Percentiles rank a stretch among this genome's conserved stretches.
Conservation (phyloP, 2,888 invertebrate species). For the Selenia dentaria region DNA sequence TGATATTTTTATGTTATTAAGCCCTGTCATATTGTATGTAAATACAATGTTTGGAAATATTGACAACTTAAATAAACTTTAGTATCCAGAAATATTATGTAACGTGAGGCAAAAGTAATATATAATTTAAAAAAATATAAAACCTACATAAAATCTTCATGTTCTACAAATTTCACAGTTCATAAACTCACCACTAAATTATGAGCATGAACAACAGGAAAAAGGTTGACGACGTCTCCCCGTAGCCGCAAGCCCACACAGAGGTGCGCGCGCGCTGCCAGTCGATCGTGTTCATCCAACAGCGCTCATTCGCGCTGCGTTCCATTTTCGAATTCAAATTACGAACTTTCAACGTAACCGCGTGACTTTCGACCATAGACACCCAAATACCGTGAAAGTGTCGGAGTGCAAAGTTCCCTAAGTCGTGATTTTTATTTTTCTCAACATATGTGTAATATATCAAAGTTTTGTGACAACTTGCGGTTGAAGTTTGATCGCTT, state of each 20-base stretch:
- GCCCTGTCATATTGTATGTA: too few species aligned
- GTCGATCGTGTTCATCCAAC: constrained; percentile 71
- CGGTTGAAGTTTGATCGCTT: constrained; percentile 63
- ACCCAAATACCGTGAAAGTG: constrained; percentile 44
- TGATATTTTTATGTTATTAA: too few species aligned
- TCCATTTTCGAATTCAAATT: constrained; percentile 48
- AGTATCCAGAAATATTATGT: too few species aligned
- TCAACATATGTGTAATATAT: constrained; percentile 43
- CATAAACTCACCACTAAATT: neutral
- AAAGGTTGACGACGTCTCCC: constrained; percentile 60
- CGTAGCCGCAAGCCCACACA: constrained; percentile 53
- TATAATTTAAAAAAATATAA: too few species aligned
- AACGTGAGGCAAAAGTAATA: too few species aligned
- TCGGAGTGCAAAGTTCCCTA: constrained; percentile 45
- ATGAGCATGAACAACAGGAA: constrained; percentile 8
- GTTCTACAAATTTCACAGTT: constrained; percentile 3
- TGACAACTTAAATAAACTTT: too few species aligned
- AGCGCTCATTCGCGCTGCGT: constrained; percentile 58
- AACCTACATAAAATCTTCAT: too few species aligned
- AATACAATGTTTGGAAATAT: too few species aligned
- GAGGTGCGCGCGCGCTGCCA: constrained; percentile 74
- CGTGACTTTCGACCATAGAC: constrained; percentile 44
- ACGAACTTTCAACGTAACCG: constrained; percentile 60
- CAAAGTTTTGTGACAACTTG: constrained; percentile 65
- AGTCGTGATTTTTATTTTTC: constrained; percentile 36